These are phyloP conservation scores for Diabrotica virgifera DNA, from an alignment of 1,140 invertebrate species.

Conservation along the genomic window DNA sequence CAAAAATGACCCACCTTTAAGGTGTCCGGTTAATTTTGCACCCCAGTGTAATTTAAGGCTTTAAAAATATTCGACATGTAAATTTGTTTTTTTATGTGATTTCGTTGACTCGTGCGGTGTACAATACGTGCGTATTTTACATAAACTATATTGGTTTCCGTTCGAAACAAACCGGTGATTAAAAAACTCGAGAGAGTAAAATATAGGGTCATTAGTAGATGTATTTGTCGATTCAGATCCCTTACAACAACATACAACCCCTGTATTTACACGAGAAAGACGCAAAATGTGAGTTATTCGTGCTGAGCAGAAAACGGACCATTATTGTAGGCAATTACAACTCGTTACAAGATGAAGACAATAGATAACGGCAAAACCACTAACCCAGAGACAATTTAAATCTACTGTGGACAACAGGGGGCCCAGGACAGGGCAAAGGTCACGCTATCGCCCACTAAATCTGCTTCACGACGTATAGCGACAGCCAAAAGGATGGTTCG, in stretches of 20 bases:
- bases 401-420: slow-evolving; percentile 40
- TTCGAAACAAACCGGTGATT: background rate
- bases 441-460: slow-evolving; percentile 45
- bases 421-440: slow-evolving; percentile 39
- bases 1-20: too few species aligned
- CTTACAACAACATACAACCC: slow-evolving; percentile 6
- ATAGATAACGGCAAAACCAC: slow-evolving; percentile 40
- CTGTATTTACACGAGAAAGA: slow-evolving; percentile 19
- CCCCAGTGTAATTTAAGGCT: too few species aligned
- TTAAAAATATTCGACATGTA: too few species aligned
- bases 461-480: slow-evolving; percentile 37
- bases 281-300: slow-evolving; percentile 23
- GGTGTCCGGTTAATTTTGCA: too few species aligned
- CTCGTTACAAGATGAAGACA: slow-evolving; percentile 37
- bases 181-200: background rate
- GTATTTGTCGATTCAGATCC: background rate
- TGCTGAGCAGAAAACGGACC: slow-evolving; percentile 25
- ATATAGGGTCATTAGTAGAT: background rate
- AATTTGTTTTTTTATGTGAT: too few species aligned
- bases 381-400: slow-evolving; percentile 45
- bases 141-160: slow-evolving; percentile 1
- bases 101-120: too few species aligned
- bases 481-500: slow-evolving; percentile 42
- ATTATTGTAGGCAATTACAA: slow-evolving; percentile 37
- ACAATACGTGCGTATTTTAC: too few species aligned